phyloP scores from a whole-genome alignment of 2,113 vertebrate species.

The Carassius auratus region DNA sequence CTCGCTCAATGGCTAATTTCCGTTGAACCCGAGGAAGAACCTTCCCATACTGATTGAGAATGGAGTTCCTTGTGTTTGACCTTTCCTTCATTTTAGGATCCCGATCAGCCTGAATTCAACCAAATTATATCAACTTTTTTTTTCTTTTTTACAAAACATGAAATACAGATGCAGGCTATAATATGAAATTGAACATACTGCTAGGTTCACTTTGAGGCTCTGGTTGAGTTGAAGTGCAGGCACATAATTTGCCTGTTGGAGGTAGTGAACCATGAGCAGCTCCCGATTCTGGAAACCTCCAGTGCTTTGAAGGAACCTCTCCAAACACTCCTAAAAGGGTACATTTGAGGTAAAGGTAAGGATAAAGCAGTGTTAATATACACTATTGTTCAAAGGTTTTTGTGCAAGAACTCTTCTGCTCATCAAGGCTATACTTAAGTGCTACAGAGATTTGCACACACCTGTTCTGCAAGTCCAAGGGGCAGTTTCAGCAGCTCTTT shows the following conservation, averaged over 20 bases:
- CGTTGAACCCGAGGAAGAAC: slow-evolving; percentile 89
- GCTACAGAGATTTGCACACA: slow-evolving; percentile 57
- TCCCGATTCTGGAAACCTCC: slow-evolving; percentile 85
- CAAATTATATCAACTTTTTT: not conserved
- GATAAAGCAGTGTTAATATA: slow-evolving; percentile 3
- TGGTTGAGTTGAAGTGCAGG: slow-evolving; percentile 90
- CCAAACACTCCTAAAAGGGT: slow-evolving; percentile 83
- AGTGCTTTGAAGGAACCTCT: slow-evolving; percentile 84
- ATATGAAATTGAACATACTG: slow-evolving; percentile 69
- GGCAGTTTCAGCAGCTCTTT: slow-evolving; percentile 92
- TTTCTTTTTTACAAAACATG: too few relatives aligned
- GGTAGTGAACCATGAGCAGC: slow-evolving; percentile 87
- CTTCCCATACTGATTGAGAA: slow-evolving; percentile 87
- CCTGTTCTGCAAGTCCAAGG: slow-evolving; percentile 85
- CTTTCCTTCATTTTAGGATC: slow-evolving; percentile 86
- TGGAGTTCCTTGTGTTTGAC: slow-evolving; percentile 85
- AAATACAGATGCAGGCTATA: not conserved
- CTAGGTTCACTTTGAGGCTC: slow-evolving; percentile 80
- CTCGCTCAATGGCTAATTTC: slow-evolving; percentile 85
- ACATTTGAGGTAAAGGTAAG: slow-evolving; percentile 1
- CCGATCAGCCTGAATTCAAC: slow-evolving; percentile 78
- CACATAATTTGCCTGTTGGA: slow-evolving; percentile 90
- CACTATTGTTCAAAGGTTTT: not conserved
- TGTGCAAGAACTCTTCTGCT: not conserved
- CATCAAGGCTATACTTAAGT: not conserved